A percentile compares a stretch with the other conserved stretches of the same genome.
Conservation (phyloP, 2,888 invertebrate species). For the Lasioglossum morio region DNA sequence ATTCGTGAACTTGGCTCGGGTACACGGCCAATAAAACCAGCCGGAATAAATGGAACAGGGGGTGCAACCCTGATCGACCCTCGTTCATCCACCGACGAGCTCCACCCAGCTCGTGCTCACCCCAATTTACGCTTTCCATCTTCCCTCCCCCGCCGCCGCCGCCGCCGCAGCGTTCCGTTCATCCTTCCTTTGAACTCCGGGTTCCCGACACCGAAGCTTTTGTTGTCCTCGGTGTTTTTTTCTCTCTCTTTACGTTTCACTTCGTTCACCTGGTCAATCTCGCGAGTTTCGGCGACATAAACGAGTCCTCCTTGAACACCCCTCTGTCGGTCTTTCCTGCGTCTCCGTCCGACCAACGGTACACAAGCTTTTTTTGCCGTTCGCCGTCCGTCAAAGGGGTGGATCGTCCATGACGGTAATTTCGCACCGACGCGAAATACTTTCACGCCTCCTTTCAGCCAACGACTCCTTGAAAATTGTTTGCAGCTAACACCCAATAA, state of each 20-base stretch:
- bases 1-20: constrained; percentile 50
- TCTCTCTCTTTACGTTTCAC: neutral
- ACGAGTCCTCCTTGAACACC: constrained; percentile 58
- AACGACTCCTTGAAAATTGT: neutral
- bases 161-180: neutral
- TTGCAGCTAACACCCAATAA: neutral
- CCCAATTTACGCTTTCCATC: constrained; percentile 37
- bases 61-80: constrained; percentile 31
- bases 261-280: neutral
- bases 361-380: constrained; percentile 42
- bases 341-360: neutral
- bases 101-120: constrained; percentile 36
- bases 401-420: constrained; percentile 21
- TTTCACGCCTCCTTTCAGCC: neutral
- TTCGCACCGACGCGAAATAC: neutral
- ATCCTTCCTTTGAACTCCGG: constrained; percentile 18
- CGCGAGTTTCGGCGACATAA: constrained; percentile 23
- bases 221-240: constrained; percentile 13
- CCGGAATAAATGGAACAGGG: constrained; percentile 45
- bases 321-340: neutral
- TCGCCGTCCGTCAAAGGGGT: constrained; percentile 8
- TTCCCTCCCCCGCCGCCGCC: neutral
- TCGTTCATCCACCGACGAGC: constrained; percentile 39
- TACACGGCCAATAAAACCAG: constrained; percentile 47
- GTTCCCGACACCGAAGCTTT: neutral